Evolutionary conservation across 2,888 invertebrate species (phyloP).

Genomic region (Adela reaumurella): DNA sequence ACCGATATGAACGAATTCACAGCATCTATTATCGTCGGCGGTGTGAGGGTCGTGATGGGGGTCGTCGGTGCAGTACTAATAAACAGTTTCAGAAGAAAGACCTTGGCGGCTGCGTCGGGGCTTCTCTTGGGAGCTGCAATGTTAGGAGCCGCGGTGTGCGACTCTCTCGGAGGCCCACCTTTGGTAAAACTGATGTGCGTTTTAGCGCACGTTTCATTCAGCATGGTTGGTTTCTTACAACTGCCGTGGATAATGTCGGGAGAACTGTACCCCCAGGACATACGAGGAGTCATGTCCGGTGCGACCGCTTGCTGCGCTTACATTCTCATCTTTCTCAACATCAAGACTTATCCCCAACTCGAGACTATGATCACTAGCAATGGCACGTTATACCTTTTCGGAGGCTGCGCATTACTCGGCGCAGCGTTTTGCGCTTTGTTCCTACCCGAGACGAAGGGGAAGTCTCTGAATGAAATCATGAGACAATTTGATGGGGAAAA

Average conservation of each 20-base stretch:
- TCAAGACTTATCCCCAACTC: slow-evolving; percentile 67
- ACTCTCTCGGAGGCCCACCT: slow-evolving; percentile 51
- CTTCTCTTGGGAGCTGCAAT: slow-evolving; percentile 63
- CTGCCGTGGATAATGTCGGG: slow-evolving; percentile 75
- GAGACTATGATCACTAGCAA: slow-evolving; percentile 55
- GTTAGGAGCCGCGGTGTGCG: slow-evolving; percentile 60
- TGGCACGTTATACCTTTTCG: slow-evolving; percentile 63
- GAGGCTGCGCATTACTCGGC: slow-evolving; percentile 55
- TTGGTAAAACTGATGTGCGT: slow-evolving; percentile 56
- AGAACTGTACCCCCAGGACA: slow-evolving; percentile 65
- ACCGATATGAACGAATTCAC: slow-evolving; percentile 63
- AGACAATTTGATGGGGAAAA: slow-evolving; percentile 50
- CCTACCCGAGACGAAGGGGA: slow-evolving; percentile 68
- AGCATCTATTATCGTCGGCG: slow-evolving; percentile 66
- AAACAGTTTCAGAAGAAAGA: slow-evolving; percentile 60
- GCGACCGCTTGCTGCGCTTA: slow-evolving; percentile 68
- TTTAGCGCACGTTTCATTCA: slow-evolving; percentile 65
- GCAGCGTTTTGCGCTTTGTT: slow-evolving; percentile 58
- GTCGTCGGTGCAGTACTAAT: slow-evolving; percentile 64
- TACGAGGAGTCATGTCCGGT: slow-evolving; percentile 67
- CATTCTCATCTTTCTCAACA: slow-evolving; percentile 64
- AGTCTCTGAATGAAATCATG: slow-evolving; percentile 66
- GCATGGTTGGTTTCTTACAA: slow-evolving; percentile 71
- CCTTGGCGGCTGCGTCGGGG: slow-evolving; percentile 62
- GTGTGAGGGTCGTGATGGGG: slow-evolving; percentile 63